Percentiles rank a stretch among this genome's conserved stretches.
These are phyloP conservation scores for Motacilla alba DNA, from an alignment of 2,113 vertebrate species.

Conservation along the genomic window DNA sequence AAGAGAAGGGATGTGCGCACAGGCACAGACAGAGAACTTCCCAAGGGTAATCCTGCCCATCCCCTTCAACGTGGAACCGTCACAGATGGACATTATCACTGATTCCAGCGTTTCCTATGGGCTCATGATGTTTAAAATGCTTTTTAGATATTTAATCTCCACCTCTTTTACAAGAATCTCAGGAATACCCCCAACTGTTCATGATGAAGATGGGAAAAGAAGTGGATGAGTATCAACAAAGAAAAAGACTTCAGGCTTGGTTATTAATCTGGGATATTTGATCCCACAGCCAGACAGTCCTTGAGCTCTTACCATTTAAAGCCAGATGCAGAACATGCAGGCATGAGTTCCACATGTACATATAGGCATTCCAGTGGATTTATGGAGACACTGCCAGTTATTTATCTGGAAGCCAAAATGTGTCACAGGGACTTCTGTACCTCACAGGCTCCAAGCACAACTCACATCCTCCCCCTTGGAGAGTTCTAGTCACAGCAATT, in stretches of 20 bases:
- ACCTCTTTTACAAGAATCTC: neutral
- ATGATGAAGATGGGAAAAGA: neutral
- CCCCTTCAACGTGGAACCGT: neutral
- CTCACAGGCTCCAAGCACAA: neutral
- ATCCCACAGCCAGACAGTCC: neutral
- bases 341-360: neutral
- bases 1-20: neutral
- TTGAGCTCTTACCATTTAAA: neutral
- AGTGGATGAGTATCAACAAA: neutral
- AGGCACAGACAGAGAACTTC: neutral
- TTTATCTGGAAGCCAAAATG: neutral
- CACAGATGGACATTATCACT: neutral
- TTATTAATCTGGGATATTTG: neutral
- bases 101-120: neutral
- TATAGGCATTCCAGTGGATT: neutral
- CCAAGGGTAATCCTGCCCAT: neutral
- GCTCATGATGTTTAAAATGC: neutral
- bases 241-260: neutral
- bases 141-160: neutral
- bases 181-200: neutral
- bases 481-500: neutral
- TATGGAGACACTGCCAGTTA: neutral
- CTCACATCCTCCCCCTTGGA: neutral
- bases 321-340: neutral
- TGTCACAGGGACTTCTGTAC: too few relatives aligned